Conservation (phyloP, 2,888 invertebrate genomes). For the Notodonta dromedarius region DNA sequence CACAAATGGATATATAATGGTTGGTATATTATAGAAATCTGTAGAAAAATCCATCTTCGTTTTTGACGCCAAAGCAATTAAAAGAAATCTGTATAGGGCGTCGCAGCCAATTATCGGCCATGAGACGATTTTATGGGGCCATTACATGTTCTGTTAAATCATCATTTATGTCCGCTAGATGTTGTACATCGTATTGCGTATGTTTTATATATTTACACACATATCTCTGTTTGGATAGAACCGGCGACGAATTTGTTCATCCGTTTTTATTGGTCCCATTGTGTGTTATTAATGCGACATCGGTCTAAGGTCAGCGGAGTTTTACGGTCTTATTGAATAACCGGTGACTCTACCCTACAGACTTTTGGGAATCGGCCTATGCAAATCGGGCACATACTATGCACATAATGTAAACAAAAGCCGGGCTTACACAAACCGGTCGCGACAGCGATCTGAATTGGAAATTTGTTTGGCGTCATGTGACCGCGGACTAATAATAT, state of each 20-base stretch:
- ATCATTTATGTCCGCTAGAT: not conserved
- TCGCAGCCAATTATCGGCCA: conserved; percentile 21
- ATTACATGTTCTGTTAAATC: conserved; percentile 28
- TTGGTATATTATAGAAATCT: not conserved
- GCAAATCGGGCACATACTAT: conserved; percentile 36
- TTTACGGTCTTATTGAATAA: not conserved
- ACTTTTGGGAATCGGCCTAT: conserved; percentile 19
- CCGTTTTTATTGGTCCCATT: not conserved
- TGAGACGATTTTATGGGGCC: conserved; percentile 27
- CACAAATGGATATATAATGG: too few relatives aligned
- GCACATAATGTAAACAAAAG: conserved; percentile 36
- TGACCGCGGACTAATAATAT: not conserved
- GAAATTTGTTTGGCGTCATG: conserved; percentile 37
- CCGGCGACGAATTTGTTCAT: too few relatives aligned
- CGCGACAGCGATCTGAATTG: conserved; percentile 46
- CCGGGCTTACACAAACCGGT: conserved; percentile 23
- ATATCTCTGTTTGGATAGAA: not conserved
- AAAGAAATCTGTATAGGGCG: conserved; percentile 22
- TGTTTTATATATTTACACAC: too few relatives aligned
- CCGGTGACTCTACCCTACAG: not conserved
- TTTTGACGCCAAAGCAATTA: conserved; percentile 26
- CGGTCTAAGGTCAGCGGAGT: too few relatives aligned
- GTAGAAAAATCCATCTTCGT: conserved; percentile 9
- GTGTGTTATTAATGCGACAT: too few relatives aligned
- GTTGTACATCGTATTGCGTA: too few relatives aligned